phyloP scores from a whole-genome alignment of 2,888 invertebrate species.

The Podotricha telesiphe region DNA sequence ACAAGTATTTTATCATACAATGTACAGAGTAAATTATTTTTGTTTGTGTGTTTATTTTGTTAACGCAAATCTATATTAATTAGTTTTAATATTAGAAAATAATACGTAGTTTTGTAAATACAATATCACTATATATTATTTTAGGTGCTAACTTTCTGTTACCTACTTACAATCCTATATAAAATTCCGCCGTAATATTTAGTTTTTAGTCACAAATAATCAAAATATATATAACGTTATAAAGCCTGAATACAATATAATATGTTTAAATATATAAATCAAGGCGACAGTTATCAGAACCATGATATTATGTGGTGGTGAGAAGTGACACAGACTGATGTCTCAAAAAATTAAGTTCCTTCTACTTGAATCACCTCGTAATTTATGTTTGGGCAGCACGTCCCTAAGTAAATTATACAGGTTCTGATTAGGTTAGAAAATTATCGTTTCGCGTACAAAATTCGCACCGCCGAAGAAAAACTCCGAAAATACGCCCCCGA shows the following conservation, averaged over 20 bases:
- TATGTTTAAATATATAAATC: slow-evolving; percentile 48
- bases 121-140: slow-evolving; percentile 70
- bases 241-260: slow-evolving; percentile 40
- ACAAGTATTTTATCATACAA: slow-evolving; percentile 59
- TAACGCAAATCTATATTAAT: slow-evolving; percentile 65
- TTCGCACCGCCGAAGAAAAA: slow-evolving; percentile 65
- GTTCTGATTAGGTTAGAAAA: slow-evolving; percentile 84
- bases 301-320: slow-evolving; percentile 68
- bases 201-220: slow-evolving; percentile 66
- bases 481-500: slow-evolving; percentile 67
- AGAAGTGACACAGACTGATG: slow-evolving; percentile 74
- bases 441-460: slow-evolving; percentile 61
- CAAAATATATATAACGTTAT: slow-evolving; percentile 45
- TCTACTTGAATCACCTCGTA: slow-evolving; percentile 84
- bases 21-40: slow-evolving; percentile 81
- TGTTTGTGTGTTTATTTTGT: slow-evolving; percentile 70
- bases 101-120: slow-evolving; percentile 74
- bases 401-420: slow-evolving; percentile 82
- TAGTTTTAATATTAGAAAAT: slow-evolving; percentile 74
- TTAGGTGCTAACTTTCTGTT: slow-evolving; percentile 75
- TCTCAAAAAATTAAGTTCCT: slow-evolving; percentile 71
- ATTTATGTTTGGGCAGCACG: slow-evolving; percentile 74
- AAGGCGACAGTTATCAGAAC: slow-evolving; percentile 80
- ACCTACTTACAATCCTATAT: slow-evolving; percentile 53
- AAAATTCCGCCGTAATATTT: slow-evolving; percentile 51